phyloP scores from a whole-genome alignment of 35 echinoderm and acorn worm genomes.

The Apostichopus japonicus region DNA sequence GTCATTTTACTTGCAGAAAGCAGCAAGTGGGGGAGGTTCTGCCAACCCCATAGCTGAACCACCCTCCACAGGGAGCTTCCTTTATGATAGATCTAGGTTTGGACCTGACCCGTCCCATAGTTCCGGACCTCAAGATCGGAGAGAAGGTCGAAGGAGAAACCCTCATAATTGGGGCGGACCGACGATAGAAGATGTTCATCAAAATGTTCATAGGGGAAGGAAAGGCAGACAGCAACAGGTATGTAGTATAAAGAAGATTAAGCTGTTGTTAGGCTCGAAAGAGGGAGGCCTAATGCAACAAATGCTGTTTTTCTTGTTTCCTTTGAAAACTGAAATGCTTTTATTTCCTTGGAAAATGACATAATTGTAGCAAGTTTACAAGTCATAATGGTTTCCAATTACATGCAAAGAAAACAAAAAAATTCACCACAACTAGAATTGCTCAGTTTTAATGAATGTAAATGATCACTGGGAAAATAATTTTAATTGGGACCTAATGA shows the following conservation, averaged over 20 bases:
- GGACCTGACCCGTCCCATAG: slow-evolving; percentile 45
- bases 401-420: too few relatives aligned
- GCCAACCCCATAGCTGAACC: background rate
- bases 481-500: too few relatives aligned
- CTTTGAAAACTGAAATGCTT: too few relatives aligned
- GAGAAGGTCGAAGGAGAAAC: slow-evolving; percentile 66
- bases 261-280: too few relatives aligned
- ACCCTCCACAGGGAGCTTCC: slow-evolving; percentile 61
- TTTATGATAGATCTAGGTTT: slow-evolving; percentile 75
- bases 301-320: too few relatives aligned
- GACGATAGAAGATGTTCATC: slow-evolving; percentile 54
- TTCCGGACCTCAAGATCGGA: slow-evolving; percentile 24
- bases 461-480: too few relatives aligned
- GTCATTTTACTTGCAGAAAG: slow-evolving; percentile 66
- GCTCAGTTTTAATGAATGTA: too few relatives aligned
- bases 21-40: slow-evolving; percentile 1
- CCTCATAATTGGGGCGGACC: slow-evolving; percentile 69
- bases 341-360: too few relatives aligned
- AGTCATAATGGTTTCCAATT: too few relatives aligned
- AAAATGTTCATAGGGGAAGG: slow-evolving; percentile 32
- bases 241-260: background rate
- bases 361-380: too few relatives aligned
- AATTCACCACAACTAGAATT: too few relatives aligned
- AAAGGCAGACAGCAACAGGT: slow-evolving; percentile 43
- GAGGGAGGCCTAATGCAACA: too few relatives aligned